A percentile compares a stretch with the other conserved stretches of the same genome.
These are phyloP conservation scores for Eira barbara DNA, from an alignment of 2,113 vertebrate genomes.

Conservation along the genomic window DNA sequence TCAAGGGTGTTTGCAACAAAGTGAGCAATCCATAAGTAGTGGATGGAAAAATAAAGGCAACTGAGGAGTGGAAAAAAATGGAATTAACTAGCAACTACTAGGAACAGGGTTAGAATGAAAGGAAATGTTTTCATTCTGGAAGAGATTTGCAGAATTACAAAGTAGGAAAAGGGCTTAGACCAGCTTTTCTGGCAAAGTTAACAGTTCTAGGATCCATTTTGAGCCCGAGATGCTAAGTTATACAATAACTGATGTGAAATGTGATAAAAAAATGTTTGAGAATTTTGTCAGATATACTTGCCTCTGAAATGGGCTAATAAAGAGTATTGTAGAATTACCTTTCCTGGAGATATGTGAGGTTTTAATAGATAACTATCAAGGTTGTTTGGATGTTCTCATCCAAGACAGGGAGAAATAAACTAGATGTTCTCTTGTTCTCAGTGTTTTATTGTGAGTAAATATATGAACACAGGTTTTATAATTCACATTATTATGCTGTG, in stretches of 20 bases:
- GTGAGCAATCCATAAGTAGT: background rate
- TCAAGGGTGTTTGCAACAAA: background rate
- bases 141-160: background rate
- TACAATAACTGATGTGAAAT: background rate
- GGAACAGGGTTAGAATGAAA: background rate
- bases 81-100: background rate
- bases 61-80: background rate
- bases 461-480: background rate
- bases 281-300: background rate
- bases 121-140: background rate
- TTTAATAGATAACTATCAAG: background rate
- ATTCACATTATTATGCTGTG: background rate
- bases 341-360: background rate
- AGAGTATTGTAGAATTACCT: background rate
- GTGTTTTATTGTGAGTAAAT: background rate
- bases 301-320: background rate
- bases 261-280: background rate
- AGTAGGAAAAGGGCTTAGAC: background rate
- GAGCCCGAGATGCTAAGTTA: background rate
- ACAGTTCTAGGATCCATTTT: background rate
- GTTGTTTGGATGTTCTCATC: background rate
- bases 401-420: constrained; percentile 14
- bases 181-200: background rate
- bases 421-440: background rate
- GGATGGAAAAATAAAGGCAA: background rate